phyloP scores from a whole-genome alignment of 2,888 invertebrate species.

The Xanthia togata region DNA sequence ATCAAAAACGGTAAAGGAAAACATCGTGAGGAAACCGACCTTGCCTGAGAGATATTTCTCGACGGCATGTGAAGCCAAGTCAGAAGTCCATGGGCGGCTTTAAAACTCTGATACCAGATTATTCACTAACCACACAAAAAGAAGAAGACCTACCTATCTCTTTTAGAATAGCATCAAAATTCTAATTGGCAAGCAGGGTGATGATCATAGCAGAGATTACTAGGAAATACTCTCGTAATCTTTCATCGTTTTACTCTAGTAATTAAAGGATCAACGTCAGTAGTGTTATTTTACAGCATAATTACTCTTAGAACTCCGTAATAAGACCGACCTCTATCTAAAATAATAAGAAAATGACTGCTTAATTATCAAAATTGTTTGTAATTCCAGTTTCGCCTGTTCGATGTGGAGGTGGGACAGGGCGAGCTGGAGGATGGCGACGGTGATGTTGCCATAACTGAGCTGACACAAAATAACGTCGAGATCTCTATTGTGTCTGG shows the following conservation, averaged over 20 bases:
- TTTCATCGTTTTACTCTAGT: neutral
- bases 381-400: conserved; percentile 75
- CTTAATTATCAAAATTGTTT: conserved; percentile 20
- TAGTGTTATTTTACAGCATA: conserved; percentile 14
- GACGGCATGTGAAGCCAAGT: too few species aligned
- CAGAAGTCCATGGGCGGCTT: too few species aligned
- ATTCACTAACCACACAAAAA: too few species aligned
- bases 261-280: conserved; percentile 1
- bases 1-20: too few species aligned
- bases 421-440: conserved; percentile 69
- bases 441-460: conserved; percentile 72
- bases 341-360: conserved; percentile 14
- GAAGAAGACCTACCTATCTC: neutral
- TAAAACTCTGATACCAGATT: too few species aligned
- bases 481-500: conserved; percentile 78
- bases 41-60: too few species aligned
- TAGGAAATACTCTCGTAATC: conserved; percentile 3
- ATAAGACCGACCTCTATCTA: neutral
- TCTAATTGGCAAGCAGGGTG: neutral
- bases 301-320: conserved; percentile 6
- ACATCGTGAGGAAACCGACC: too few species aligned
- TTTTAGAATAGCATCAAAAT: neutral
- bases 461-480: conserved; percentile 76
- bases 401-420: conserved; percentile 83
- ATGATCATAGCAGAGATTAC: neutral